These are phyloP conservation scores for Eptesicus fuscus DNA, from an alignment of 2,113 vertebrate species.

Conservation along the genomic window DNA sequence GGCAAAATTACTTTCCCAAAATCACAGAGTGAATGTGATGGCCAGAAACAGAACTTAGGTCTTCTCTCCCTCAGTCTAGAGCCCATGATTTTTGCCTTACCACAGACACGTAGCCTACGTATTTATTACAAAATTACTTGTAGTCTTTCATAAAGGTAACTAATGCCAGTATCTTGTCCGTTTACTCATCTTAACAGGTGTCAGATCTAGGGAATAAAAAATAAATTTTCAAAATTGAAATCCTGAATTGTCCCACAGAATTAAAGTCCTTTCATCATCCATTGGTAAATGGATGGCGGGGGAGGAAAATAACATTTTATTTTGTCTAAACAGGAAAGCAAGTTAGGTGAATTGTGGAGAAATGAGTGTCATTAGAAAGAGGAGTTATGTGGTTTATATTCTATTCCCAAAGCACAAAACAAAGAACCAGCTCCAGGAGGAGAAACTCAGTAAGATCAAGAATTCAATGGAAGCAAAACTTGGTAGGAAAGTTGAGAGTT, in stretches of 20 bases:
- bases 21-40: neutral
- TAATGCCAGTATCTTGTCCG: neutral
- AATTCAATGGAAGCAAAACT: neutral
- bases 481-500: neutral
- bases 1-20: neutral
- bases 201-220: neutral
- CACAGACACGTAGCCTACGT: neutral
- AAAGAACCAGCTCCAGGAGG: neutral
- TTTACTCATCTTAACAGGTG: neutral
- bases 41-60: neutral
- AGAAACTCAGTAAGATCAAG: neutral
- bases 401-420: neutral
- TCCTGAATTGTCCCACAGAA: neutral
- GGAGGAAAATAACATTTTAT: neutral
- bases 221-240: neutral
- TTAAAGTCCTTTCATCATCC: neutral
- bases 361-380: neutral
- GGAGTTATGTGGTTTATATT: neutral
- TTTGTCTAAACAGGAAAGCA: neutral
- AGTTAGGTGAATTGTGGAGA: neutral
- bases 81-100: neutral
- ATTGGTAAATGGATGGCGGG: neutral
- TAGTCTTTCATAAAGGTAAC: neutral
- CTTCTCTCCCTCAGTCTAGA: neutral
- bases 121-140: neutral